Percentiles rank a stretch among this genome's conserved stretches.
These are phyloP conservation scores for Diplogasteroides magnus DNA, from an alignment of 1,140 invertebrate species.

Conservation along the genomic window DNA sequence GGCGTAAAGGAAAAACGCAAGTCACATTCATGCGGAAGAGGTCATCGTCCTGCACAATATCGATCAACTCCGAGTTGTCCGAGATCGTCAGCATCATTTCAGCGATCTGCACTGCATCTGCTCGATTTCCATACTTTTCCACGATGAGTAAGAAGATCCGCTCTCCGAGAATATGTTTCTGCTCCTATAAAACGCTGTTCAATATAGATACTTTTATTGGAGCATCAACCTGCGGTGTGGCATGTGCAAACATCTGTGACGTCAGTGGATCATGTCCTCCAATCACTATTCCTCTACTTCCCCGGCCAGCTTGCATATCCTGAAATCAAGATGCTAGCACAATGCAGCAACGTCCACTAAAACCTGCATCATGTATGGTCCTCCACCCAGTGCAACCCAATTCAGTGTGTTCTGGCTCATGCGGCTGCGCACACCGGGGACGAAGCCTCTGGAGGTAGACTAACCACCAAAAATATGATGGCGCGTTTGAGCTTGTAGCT, in stretches of 20 bases:
- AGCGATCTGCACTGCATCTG: conserved; percentile 87
- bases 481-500: too few relatives aligned
- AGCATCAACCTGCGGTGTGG: conserved; percentile 68
- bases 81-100: conserved; percentile 99
- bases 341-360: too few relatives aligned
- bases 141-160: conserved; percentile 91
- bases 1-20: neutral
- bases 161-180: conserved; percentile 98
- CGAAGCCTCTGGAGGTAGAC: neutral
- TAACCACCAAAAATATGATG: too few relatives aligned
- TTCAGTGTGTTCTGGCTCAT: neutral
- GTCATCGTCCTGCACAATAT: conserved; percentile 95
- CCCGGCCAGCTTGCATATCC: neutral
- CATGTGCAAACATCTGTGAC: conserved; percentile 87
- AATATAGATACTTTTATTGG: too few relatives aligned
- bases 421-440: neutral
- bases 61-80: conserved; percentile 93
- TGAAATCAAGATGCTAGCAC: too few relatives aligned
- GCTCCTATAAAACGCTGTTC: conserved; percentile 63
- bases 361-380: neutral
- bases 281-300: conserved; percentile 42
- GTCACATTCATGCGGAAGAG: conserved; percentile 81
- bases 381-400: too few relatives aligned
- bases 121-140: conserved; percentile 69
- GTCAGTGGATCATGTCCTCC: conserved; percentile 88